Evolutionary conservation across 2,113 vertebrate species (phyloP).

Genomic region (Melanerpes formicivorus): DNA sequence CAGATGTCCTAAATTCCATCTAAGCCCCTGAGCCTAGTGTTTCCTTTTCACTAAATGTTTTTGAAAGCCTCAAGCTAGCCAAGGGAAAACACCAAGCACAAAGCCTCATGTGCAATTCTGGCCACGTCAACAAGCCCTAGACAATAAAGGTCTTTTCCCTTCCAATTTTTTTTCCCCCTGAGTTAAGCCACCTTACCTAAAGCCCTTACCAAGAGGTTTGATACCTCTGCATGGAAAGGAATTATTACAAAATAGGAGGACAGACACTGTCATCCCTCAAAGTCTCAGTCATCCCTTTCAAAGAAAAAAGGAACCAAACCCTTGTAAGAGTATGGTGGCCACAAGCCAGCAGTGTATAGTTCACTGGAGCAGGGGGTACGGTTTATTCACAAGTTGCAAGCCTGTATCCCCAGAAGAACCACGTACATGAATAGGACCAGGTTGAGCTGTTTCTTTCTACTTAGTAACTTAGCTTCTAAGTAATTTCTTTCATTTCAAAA

Average conservation of each 20-base stretch:
- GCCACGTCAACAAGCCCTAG: neutral
- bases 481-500: neutral
- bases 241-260: neutral
- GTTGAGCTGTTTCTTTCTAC: neutral
- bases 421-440: neutral
- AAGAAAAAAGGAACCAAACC: neutral
- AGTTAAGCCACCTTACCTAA: neutral
- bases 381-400: neutral
- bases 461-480: neutral
- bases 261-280: neutral
- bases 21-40: neutral
- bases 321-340: fast-evolving
- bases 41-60: conserved; percentile 11
- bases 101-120: neutral
- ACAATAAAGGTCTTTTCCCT: conserved; percentile 3
- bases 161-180: neutral
- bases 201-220: neutral
- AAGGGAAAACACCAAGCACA: conserved; percentile 15
- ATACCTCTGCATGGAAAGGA: neutral
- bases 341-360: neutral
- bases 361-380: neutral
- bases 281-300: neutral
- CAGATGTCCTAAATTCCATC: conserved; percentile 35
- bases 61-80: neutral
- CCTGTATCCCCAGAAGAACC: neutral